A percentile compares a stretch with the other conserved stretches of the same genome.
These are phyloP conservation scores for Coregonus suidteri DNA, from an alignment of 2,797 vertebrate genomes.

Conservation along the genomic window DNA sequence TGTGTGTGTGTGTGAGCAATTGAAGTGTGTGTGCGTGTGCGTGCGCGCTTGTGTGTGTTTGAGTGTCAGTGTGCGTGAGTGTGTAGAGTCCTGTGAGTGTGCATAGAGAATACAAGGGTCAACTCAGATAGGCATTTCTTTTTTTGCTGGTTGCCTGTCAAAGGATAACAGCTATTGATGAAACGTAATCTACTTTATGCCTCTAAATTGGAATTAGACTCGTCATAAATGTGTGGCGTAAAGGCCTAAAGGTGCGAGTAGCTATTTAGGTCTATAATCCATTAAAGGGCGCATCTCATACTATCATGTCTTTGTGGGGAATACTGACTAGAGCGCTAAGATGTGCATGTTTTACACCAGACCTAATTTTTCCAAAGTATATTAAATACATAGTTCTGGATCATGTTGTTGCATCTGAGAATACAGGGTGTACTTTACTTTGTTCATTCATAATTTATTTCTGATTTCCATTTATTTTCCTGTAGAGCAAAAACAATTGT, in stretches of 20 bases:
- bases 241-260: constrained; percentile 7
- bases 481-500: neutral
- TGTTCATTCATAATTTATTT: neutral
- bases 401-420: neutral
- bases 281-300: constrained; percentile 11
- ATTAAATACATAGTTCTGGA: neutral
- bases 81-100: too few relatives aligned
- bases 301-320: neutral
- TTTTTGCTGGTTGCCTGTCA: neutral
- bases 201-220: constrained; percentile 13
- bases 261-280: constrained; percentile 10
- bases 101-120: too few relatives aligned
- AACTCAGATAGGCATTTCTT: neutral
- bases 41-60: too few relatives aligned
- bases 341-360: neutral
- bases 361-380: neutral
- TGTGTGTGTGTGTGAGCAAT: too few relatives aligned
- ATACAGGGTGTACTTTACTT: neutral
- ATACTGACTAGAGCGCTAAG: neutral
- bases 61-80: too few relatives aligned
- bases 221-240: neutral
- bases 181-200: constrained; percentile 16
- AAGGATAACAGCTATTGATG: constrained; percentile 25
- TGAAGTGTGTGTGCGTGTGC: too few relatives aligned
- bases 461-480: neutral